Percentiles rank a stretch among this genome's conserved stretches.
These are phyloP conservation scores for Gonatopus flavifemur DNA, from an alignment of 1,140 invertebrate species.

Conservation along the genomic window DNA sequence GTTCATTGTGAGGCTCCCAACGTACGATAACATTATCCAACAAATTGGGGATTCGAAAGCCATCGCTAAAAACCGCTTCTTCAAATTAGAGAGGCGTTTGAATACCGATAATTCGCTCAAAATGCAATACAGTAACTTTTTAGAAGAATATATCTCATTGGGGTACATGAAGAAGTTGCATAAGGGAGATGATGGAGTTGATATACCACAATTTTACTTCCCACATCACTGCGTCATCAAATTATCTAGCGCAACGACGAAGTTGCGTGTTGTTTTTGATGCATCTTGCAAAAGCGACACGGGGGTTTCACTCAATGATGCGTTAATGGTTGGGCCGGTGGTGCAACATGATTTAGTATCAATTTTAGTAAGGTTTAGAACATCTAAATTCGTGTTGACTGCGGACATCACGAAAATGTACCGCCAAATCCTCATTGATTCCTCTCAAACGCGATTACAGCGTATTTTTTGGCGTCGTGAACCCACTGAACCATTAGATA, in stretches of 20 bases:
- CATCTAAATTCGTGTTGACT: constrained; percentile 25
- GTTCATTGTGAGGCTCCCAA: constrained; percentile 21
- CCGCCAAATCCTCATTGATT: constrained; percentile 34
- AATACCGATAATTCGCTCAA: constrained; percentile 4
- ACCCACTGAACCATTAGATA: no score
- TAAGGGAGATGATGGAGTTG: background rate
- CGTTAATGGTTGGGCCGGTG: constrained; percentile 7
- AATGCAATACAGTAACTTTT: constrained; percentile 13
- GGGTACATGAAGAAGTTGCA: constrained; percentile 19
- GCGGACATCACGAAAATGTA: constrained; percentile 52
- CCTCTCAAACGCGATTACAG: background rate
- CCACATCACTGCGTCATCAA: constrained; percentile 26
- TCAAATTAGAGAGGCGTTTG: constrained; percentile 9
- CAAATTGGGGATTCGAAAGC: constrained; percentile 12
- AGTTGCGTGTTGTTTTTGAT: constrained; percentile 23
- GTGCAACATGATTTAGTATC: constrained; percentile 14
- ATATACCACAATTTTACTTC: constrained; percentile 9
- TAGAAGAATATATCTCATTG: constrained; percentile 28
- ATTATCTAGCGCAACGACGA: constrained; percentile 16
- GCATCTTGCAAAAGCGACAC: constrained; percentile 7
- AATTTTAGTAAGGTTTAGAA: constrained; percentile 37
- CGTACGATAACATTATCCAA: background rate
- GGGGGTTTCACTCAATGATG: constrained; percentile 20
- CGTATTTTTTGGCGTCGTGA: background rate
- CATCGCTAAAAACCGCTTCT: constrained; percentile 11